Base-by-base conservation (phyloP, 2,797 vertebrate genomes). In the Crax fasciolata region DNA sequence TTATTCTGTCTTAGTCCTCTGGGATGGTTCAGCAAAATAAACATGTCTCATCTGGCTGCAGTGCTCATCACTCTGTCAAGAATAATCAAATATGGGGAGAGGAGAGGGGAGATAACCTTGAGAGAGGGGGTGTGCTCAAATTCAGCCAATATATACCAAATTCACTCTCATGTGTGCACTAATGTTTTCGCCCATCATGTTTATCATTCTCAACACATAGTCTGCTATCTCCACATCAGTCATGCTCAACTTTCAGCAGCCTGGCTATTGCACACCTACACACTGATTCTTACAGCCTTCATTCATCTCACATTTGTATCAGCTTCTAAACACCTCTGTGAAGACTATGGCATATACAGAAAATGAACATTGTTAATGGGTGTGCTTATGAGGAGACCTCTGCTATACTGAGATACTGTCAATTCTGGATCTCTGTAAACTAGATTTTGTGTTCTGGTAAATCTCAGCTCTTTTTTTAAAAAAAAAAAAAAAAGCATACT, bases 211-310 rank as follows among this genome's bases (percentile, higher is more conserved):
- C 74, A 75, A 73, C 76, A 44, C 97, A 96, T 27, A 92, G 84
- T 70, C 87, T 90, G 89, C 68, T 95, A 94, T 96, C 85, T 94
- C 83, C 90, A 95, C 96, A 96, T 95, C 96, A 96, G 87, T 97
- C 97, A 95, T 4, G 59, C 72, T 95, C 87, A 58, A 14, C 83
- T 88, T 93, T 51, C 73, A 93, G 73, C 90, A 96, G 95, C 88
- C 89, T 82, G 90, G 89, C 96, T 96, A 85, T 39, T 93, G 90
- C 90, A 94, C 91, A 96, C 96, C 96, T 93, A 96, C 83, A 1
- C 93, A 90, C 52, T 86, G 54, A 91, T 95, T 95, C 84, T 89
- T 75, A 82, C 75, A 58, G 80, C 52, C 84, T 93, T 91, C 89
- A 93, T 91, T 95, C 94, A 96, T 76, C 80, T 89, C 70, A 52